Percentiles rank a stretch among this genome's conserved stretches.
Evolutionary conservation across 2,113 vertebrate species (phyloP).

Genomic region (Addax nasomaculatus): DNA sequence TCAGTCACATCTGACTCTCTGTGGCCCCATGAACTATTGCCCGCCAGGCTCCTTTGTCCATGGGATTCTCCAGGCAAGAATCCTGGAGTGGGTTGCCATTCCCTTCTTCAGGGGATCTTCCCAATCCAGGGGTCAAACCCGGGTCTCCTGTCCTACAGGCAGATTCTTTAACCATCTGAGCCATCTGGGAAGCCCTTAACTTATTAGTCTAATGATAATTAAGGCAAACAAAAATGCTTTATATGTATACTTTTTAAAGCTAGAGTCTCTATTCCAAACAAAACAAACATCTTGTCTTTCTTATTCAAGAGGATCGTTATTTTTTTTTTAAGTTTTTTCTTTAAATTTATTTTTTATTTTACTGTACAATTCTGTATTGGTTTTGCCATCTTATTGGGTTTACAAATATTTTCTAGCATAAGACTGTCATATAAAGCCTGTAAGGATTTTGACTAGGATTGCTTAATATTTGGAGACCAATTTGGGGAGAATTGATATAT

Average conservation of each 20-base stretch:
- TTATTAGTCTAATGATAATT: not conserved
- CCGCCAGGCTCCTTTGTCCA: fast-evolving
- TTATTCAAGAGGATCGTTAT: not conserved
- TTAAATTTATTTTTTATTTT: too few species aligned
- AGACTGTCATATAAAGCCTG: not conserved
- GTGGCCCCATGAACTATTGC: not conserved
- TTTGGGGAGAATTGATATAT: not conserved
- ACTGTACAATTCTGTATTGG: too few species aligned
- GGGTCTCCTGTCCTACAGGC: not conserved
- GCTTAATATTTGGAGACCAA: not conserved
- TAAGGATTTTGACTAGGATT: not conserved
- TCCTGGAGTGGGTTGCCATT: not conserved
- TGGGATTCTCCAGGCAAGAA: not conserved
- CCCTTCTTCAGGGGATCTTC: not conserved
- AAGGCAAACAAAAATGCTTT: not conserved
- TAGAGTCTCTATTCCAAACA: not conserved
- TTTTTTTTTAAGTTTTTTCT: too few species aligned
- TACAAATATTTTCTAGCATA: not conserved
- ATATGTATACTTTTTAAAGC: not conserved
- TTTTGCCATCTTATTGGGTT: not conserved
- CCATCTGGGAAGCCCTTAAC: not conserved
- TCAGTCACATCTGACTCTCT: not conserved
- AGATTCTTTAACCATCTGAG: not conserved
- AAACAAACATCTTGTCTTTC: not conserved
- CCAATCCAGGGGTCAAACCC: not conserved